Percentiles rank a stretch among this genome's conserved stretches.
Conservation (phyloP, 2,797 vertebrate species). For the Lagocephalus sceleratus region DNA sequence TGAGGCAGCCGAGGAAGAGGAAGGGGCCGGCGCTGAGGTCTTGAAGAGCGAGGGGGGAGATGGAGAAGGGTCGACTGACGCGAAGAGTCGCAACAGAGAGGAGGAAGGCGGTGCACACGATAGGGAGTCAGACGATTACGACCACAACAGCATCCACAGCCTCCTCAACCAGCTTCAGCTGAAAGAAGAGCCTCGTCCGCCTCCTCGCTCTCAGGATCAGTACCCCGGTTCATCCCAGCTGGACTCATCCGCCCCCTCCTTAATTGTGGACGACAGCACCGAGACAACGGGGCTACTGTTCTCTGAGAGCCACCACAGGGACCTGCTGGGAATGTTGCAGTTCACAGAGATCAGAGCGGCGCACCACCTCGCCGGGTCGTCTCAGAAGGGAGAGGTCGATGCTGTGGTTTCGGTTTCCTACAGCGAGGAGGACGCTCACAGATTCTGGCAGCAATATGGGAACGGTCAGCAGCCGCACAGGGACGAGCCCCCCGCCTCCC, state of each 20-base stretch:
- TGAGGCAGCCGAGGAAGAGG: neutral
- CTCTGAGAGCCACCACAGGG: slow-evolving; percentile 78
- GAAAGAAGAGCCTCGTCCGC: slow-evolving; percentile 43
- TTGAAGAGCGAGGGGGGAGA: slow-evolving; percentile 1
- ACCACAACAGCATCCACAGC: slow-evolving; percentile 75
- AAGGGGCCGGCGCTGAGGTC: neutral
- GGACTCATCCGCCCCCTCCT: slow-evolving; percentile 7
- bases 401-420: slow-evolving; percentile 69
- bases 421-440: slow-evolving; percentile 54
- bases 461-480: slow-evolving; percentile 43
- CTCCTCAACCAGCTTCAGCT: slow-evolving; percentile 80
- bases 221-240: slow-evolving; percentile 14
- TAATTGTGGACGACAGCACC: slow-evolving; percentile 18
- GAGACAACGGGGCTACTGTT: slow-evolving; percentile 80
- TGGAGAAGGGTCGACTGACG: slow-evolving; percentile 7
- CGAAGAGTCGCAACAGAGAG: slow-evolving; percentile 10
- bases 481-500: slow-evolving; percentile 47
- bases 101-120: slow-evolving; percentile 10
- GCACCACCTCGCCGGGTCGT: slow-evolving; percentile 19
- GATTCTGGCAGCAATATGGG: slow-evolving; percentile 53
- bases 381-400: slow-evolving; percentile 45
- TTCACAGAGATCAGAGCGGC: slow-evolving; percentile 61
- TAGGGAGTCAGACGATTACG: slow-evolving; percentile 59
- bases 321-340: slow-evolving; percentile 79
- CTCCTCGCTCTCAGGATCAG: slow-evolving; percentile 17